Evolutionary conservation across 2,113 vertebrate genomes (phyloP).

Genomic region (Onychostruthus taczanowskii): DNA sequence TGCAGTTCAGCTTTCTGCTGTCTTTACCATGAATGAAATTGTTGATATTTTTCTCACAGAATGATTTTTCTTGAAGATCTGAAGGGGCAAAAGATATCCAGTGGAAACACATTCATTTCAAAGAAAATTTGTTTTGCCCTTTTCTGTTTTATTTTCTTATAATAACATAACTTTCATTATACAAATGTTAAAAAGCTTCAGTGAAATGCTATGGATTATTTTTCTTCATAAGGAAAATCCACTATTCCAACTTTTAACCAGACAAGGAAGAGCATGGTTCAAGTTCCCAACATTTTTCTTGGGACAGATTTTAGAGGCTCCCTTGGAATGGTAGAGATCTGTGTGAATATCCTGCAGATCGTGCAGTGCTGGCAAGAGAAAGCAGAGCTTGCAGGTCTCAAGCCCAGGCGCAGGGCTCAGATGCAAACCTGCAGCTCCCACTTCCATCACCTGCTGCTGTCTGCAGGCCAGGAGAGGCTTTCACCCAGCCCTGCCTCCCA

Average conservation of each 20-base stretch:
- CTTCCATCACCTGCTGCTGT: neutral
- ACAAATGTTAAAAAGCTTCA: neutral
- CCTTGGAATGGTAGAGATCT: neutral
- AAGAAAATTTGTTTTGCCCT: neutral
- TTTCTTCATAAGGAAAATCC: neutral
- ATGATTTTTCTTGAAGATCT: neutral
- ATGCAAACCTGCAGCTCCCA: neutral
- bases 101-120: neutral
- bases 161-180: neutral
- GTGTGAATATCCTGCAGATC: neutral
- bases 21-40: neutral
- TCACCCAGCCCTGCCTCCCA: neutral
- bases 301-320: neutral
- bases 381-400: neutral
- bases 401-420: neutral
- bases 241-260: neutral
- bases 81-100: neutral
- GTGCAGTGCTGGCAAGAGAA: neutral
- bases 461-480: accelerated
- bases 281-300: neutral
- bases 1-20: neutral
- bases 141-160: neutral
- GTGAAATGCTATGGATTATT: neutral
- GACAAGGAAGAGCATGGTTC: neutral
- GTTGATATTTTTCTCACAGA: neutral